Evolutionary conservation across 1,140 invertebrate genomes (phyloP), one percentile per base, ranked within the genome.

Genomic region (Aleiodes sp.): DNA sequence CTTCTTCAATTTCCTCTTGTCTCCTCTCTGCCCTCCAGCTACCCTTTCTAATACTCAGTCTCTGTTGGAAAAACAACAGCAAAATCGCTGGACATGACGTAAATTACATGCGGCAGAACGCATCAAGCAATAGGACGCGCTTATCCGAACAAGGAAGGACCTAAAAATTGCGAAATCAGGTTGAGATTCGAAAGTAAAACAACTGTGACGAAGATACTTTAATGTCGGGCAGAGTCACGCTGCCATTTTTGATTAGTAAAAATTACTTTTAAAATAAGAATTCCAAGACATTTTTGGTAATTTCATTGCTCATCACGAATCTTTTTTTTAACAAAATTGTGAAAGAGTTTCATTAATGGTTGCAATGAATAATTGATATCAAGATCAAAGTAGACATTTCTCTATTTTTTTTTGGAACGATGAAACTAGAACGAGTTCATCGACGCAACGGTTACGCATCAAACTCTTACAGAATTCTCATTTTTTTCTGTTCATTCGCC

Each of bases 181-280:
- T 79, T 75, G 77, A 78, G 74, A 80, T 83, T 83, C 78, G 80
- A 83, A 83, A 83, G 81, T 79, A 56, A 73, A 62, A 28, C 26
- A 35, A 21, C 57, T 62, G 63, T 69, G 41, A 63, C 41, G 41
- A 68, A 14, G 57, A 24, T 31, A 60, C 59, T 59, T 70, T 70
- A 24, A 52, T 46, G 2, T 19, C 16, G 41, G 41, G 41, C 41
- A 46, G 41, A 46, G 41, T 46, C 41, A 46, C 41, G 14, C 41
- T 10, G n/a, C n/a, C n/a, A 19, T 46, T 46, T 46, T 35, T 35
- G 10, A 10, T 35, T 35, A 10, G 41, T 52, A 35, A 35, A 35
- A 35, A 35, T 35, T 35, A 35, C 10, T 35, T 35, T 6, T 35
- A n/a, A n/a, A n/a, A n/a, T n/a, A n/a, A n/a, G n/a, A n/a, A n/a